phyloP scores from a whole-genome alignment of 2,797 vertebrate genomes.

The Gastrophryne carolinensis region DNA sequence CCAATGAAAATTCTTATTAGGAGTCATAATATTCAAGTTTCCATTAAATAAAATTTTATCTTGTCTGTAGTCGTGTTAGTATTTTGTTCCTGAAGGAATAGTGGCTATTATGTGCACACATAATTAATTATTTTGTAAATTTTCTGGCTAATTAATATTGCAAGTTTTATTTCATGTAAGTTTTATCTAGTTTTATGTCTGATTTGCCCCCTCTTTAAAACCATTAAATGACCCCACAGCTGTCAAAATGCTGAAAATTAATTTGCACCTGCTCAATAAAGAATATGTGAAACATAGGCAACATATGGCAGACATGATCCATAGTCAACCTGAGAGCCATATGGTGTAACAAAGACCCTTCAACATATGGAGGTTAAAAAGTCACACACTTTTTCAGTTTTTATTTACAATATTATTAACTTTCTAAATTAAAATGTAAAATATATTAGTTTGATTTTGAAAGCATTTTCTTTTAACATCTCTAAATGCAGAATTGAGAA shows the following conservation, averaged over 20 bases:
- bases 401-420: no score
- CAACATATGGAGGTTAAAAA: not conserved
- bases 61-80: no score
- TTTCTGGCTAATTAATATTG: not conserved
- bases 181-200: conserved; percentile 2
- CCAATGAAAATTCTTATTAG: no score
- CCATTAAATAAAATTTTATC: no score
- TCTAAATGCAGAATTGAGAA: no score
- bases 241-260: conserved; percentile 11
- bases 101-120: not conserved
- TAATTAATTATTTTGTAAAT: not conserved
- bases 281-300: conserved; percentile 19
- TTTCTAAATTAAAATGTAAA: no score
- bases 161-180: not conserved
- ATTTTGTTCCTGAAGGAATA: no score
- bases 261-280: conserved; percentile 36
- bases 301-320: conserved; percentile 22
- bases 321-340: not conserved
- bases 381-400: no score
- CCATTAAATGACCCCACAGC: conserved; percentile 7
- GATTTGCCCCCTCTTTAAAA: not conserved
- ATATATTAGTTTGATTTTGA: not conserved
- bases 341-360: not conserved
- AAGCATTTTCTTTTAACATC: not conserved
- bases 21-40: no score